A percentile compares a stretch with the other conserved stretches of the same genome.
These are phyloP conservation scores for Enteromius radiatus DNA, from an alignment of 2,797 vertebrate genomes.

Conservation along the genomic window DNA sequence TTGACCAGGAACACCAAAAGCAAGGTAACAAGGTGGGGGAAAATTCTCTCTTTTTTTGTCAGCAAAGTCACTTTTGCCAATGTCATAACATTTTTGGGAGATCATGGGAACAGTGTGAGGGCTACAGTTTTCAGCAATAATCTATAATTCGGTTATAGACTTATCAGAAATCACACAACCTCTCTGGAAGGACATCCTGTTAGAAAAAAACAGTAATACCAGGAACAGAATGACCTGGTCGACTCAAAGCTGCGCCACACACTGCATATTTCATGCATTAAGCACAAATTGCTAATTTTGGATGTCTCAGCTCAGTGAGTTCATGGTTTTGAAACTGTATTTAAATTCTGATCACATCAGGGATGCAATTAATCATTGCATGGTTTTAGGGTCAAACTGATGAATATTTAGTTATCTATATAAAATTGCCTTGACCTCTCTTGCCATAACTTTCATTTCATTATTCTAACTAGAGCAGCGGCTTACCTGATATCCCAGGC, in stretches of 20 bases:
- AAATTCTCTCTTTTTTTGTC: not conserved
- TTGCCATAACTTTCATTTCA: slow-evolving; percentile 67
- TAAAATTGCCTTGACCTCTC: slow-evolving; percentile 64
- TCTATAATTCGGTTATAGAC: not conserved
- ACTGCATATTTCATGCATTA: slow-evolving; percentile 68
- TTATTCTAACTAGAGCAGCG: slow-evolving; percentile 58
- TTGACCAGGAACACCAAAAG: not conserved
- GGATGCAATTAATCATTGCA: slow-evolving; percentile 70
- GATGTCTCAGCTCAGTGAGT: slow-evolving; percentile 62
- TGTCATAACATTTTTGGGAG: not conserved
- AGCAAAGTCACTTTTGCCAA: not conserved
- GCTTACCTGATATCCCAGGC: slow-evolving; percentile 64
- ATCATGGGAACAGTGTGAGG: not conserved
- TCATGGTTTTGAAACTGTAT: slow-evolving; percentile 61
- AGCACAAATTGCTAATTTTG: slow-evolving; percentile 64
- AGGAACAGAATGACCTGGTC: slow-evolving; percentile 6
- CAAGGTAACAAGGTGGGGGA: not conserved
- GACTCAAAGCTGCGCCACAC: slow-evolving; percentile 1
- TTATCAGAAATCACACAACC: not conserved
- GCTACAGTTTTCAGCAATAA: not conserved
- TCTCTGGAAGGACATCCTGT: not conserved
- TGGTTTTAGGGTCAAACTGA: slow-evolving; percentile 69
- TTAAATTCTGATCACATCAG: slow-evolving; percentile 70
- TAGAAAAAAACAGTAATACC: not conserved
- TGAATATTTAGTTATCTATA: slow-evolving; percentile 75